phyloP scores from a whole-genome alignment of 1,140 invertebrate genomes.

The Pseudobourletiella spinata region DNA sequence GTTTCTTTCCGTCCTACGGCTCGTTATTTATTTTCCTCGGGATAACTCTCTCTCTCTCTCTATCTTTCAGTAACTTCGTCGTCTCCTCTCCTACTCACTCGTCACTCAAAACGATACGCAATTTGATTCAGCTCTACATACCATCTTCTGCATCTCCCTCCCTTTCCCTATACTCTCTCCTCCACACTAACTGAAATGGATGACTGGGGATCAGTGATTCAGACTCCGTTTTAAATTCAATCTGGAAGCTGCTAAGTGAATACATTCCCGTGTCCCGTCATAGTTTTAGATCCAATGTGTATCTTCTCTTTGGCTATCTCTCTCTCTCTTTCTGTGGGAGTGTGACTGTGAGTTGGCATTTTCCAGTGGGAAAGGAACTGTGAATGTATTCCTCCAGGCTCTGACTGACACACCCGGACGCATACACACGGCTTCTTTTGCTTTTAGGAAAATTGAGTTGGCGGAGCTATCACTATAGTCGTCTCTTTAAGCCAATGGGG shows the following conservation, averaged over 20 bases:
- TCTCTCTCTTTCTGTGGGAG: neutral
- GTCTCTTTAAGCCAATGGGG: too few relatives aligned
- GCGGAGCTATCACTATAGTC: neutral
- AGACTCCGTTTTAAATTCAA: neutral
- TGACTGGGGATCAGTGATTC: neutral
- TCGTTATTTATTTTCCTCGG: too few relatives aligned
- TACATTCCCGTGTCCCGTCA: too few relatives aligned
- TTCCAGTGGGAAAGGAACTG: neutral
- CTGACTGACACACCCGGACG: too few relatives aligned
- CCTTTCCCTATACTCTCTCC: neutral
- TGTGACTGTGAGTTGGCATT: neutral
- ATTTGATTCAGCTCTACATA: too few relatives aligned
- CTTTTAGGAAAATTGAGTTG: conserved; percentile 10
- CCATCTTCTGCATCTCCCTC: neutral
- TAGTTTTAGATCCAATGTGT: too few relatives aligned
- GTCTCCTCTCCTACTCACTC: too few relatives aligned
- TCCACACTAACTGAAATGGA: neutral
- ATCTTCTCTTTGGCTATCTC: neutral
- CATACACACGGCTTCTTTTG: too few relatives aligned
- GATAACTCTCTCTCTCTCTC: too few relatives aligned
- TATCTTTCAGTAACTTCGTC: too few relatives aligned
- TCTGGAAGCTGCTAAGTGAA: neutral
- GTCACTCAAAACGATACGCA: neutral
- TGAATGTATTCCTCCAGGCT: neutral
- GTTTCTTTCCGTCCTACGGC: neutral